These are phyloP conservation scores for Tenebrosternarchus preto DNA, from an alignment of 2,113 vertebrate species.

Conservation along the genomic window DNA sequence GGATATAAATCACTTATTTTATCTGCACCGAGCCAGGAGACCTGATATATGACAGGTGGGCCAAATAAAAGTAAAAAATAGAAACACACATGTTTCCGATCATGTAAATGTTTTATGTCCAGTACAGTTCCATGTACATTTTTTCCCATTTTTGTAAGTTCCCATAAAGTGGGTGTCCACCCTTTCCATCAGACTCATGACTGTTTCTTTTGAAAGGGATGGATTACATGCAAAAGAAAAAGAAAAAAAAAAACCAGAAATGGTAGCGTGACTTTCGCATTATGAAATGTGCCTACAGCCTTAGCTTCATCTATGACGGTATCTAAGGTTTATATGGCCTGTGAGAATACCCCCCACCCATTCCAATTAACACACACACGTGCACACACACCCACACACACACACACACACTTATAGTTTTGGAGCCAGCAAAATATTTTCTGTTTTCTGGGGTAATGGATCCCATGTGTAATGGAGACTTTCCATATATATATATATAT, in stretches of 20 bases:
- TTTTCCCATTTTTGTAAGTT: conserved; percentile 24
- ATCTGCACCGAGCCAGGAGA: not conserved
- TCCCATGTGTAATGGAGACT: conserved; percentile 69
- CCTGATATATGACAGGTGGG: not conserved
- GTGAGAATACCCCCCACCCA: not conserved
- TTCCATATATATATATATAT: conserved; percentile 54
- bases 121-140: conserved; percentile 22
- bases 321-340: conserved; percentile 25
- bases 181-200: conserved; percentile 24
- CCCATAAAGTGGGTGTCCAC: conserved; percentile 21
- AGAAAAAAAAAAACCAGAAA: too few relatives aligned
- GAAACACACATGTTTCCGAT: not conserved
- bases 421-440: conserved; percentile 57
- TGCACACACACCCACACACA: not conserved
- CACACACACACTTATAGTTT: conserved; percentile 18
- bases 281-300: conserved; percentile 38
- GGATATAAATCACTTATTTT: not conserved
- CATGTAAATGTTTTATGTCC: conserved; percentile 40
- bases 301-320: conserved; percentile 23
- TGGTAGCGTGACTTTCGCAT: conserved; percentile 37
- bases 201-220: conserved; percentile 28
- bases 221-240: conserved; percentile 23
- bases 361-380: conserved; percentile 5
- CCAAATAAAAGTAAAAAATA: not conserved
- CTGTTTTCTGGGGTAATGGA: conserved; percentile 68